Conservation (phyloP, 2,797 vertebrate species). For the Synaphobranchus kaupii region DNA sequence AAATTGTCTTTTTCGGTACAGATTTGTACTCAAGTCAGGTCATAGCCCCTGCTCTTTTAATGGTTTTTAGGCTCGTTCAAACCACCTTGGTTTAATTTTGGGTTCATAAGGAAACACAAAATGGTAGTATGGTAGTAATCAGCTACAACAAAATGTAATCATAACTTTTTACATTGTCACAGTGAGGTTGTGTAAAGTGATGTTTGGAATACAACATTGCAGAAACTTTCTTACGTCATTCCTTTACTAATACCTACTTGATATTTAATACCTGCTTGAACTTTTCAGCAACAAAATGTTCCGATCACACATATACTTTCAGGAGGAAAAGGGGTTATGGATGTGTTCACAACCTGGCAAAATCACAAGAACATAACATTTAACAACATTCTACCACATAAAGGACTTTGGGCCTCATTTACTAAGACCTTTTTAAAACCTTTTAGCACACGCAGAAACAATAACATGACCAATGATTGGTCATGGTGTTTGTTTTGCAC, state of each 20-base stretch:
- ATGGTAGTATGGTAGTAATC: neutral
- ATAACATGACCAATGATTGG: no score
- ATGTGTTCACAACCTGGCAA: neutral
- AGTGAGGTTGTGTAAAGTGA: neutral
- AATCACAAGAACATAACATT: neutral
- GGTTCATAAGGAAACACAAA: neutral
- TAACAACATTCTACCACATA: neutral
- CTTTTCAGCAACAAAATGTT: neutral
- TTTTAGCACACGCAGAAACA: no score
- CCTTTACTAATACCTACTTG: neutral
- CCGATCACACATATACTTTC: neutral
- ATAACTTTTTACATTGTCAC: neutral
- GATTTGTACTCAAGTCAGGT: neutral
- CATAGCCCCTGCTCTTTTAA: neutral
- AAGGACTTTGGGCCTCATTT: no score
- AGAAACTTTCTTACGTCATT: neutral
- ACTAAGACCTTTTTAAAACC: no score
- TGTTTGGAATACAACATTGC: neutral
- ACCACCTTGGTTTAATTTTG: neutral
- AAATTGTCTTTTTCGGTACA: neutral
- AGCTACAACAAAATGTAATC: neutral
- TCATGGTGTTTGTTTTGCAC: no score
- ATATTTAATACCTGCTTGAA: neutral
- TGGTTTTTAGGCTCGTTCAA: neutral
- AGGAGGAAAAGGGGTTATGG: neutral